Evolutionary conservation across 2,113 vertebrate genomes (phyloP), one percentile per base, ranked within the genome.

Genomic region (Anarrhichthys ocellatus): DNA sequence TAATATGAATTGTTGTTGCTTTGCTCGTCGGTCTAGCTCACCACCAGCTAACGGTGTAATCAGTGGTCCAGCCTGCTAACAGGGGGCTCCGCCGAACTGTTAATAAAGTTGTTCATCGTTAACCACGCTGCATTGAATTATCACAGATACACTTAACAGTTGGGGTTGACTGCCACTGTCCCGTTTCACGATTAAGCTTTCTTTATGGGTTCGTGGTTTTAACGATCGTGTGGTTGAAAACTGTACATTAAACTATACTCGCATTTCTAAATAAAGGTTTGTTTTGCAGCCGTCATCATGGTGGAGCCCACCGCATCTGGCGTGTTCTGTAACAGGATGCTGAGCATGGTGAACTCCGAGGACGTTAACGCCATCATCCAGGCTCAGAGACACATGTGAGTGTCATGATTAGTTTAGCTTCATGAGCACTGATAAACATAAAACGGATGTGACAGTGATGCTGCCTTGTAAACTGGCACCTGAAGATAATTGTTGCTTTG

Each of bases 341-440:
- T 99, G 83, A 98, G 97, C 91, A 99, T 99, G 98, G 98, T 99
- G 77, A 99, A 99, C 76, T 92, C 95, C 0, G 98, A 99, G 65
- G 98, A 99, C 0, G 96, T 99, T 8, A 99, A 98, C 2, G 98
- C 98, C 75, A 99, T 99, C 93, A 99, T 99, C 85, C 95, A 97
- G 91, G 98, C 98, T 48, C 98, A 99, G 94, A 98, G 97, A 89
- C 98, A 99, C 93, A 99, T 99, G 98, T 99, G 91, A 96, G 98
- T 94, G 17, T 6, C 61, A 18, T 8, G 11, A 38, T 10, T 15
- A 22, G 71, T 59, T 38, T 14, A 34, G 7, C 54, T 8, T 65
- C 5, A 36, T 78, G 9, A 0, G 1, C 7, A 32, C 29, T 11
- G 24, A 13, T 13, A 38, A 24, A 65, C 1, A 40, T 54, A 24